Conservation (phyloP, 2,888 invertebrate genomes). For the Plagodis dolabraria region DNA sequence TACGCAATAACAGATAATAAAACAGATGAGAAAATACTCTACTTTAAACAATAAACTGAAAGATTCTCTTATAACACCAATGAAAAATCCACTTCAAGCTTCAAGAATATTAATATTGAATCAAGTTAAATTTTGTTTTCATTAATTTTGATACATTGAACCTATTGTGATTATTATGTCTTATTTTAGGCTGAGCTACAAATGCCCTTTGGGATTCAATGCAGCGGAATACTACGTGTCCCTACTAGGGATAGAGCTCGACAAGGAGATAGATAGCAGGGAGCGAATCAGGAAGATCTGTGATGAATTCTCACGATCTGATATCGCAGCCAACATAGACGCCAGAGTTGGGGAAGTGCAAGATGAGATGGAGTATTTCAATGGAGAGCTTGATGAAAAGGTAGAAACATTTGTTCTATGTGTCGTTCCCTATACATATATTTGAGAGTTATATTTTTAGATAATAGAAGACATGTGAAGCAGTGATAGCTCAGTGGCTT, state of each 20-base stretch:
- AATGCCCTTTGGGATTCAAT: slow-evolving; percentile 91
- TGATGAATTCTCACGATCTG: slow-evolving; percentile 82
- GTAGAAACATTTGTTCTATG: slow-evolving; percentile 39
- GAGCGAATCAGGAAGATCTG: slow-evolving; percentile 81
- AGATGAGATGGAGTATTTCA: slow-evolving; percentile 75
- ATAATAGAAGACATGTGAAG: no score
- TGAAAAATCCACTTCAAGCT: no score
- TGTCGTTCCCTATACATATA: neutral
- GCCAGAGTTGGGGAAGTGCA: slow-evolving; percentile 66
- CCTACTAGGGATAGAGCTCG: slow-evolving; percentile 75
- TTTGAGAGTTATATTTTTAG: no score
- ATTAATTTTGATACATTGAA: neutral
- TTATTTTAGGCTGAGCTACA: slow-evolving; percentile 83
- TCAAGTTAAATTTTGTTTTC: neutral
- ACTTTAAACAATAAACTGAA: no score
- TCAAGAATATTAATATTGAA: no score
- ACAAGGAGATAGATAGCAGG: slow-evolving; percentile 71
- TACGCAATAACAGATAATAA: no score
- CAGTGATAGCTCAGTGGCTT: no score
- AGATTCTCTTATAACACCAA: no score
- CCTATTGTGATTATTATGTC: neutral
- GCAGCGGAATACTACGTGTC: slow-evolving; percentile 94
- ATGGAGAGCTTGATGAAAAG: slow-evolving; percentile 65
- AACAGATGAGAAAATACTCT: no score
- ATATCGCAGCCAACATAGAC: slow-evolving; percentile 68